phyloP scores from a whole-genome alignment of 2,888 invertebrate species.

The Mesopsocus fuscifrons region DNA sequence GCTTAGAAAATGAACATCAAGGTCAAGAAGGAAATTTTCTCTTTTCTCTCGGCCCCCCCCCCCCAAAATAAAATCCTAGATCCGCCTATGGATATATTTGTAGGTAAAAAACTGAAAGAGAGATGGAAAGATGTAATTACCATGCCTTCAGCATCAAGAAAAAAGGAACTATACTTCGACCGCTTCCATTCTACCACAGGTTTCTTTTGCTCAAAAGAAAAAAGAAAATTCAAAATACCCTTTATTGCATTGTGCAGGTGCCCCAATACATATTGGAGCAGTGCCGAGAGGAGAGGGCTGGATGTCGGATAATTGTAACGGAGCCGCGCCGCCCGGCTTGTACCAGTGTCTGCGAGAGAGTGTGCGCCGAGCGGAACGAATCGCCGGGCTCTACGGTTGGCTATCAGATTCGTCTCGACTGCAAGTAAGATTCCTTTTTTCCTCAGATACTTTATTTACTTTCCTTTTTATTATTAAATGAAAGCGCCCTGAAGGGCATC shows the following conservation, averaged over 20 bases:
- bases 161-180: neutral
- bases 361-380: slow-evolving; percentile 41
- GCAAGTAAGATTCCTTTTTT: slow-evolving; percentile 37
- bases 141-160: neutral
- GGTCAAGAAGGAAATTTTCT: too few relatives aligned
- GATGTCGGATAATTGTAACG: slow-evolving; percentile 76
- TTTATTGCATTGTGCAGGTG: slow-evolving; percentile 29
- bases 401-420: slow-evolving; percentile 51
- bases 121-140: too few relatives aligned
- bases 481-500: too few relatives aligned
- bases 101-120: too few relatives aligned
- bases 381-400: slow-evolving; percentile 36
- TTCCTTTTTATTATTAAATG: too few relatives aligned
- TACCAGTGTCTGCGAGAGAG: slow-evolving; percentile 73
- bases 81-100: too few relatives aligned
- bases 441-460: too few relatives aligned
- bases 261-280: slow-evolving; percentile 84
- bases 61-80: too few relatives aligned
- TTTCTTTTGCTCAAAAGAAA: neutral
- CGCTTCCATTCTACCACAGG: neutral
- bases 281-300: slow-evolving; percentile 32
- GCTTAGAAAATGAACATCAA: too few relatives aligned
- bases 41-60: too few relatives aligned
- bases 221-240: neutral
- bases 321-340: slow-evolving; percentile 87